Conservation (phyloP, 2,797 vertebrate species). For the Dicrostonyx torquatus region DNA sequence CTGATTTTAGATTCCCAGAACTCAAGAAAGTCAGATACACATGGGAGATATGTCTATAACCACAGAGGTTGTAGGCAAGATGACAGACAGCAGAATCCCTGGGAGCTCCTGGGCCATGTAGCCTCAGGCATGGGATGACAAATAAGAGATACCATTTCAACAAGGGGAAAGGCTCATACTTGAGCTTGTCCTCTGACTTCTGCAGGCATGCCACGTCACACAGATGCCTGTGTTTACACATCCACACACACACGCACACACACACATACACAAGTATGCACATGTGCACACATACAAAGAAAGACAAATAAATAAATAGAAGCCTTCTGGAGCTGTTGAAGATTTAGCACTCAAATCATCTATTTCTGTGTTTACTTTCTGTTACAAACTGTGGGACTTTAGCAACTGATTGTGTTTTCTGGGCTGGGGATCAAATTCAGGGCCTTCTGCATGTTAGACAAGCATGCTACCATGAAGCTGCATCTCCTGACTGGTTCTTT, state of each 20-base stretch:
- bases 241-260: no score
- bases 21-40: neutral
- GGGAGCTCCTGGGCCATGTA: neutral
- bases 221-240: neutral
- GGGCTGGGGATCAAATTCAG: neutral
- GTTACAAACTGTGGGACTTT: slow-evolving; percentile 26
- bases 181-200: neutral
- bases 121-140: neutral
- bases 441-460: neutral
- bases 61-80: neutral
- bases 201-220: neutral
- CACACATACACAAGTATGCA: no score
- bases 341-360: neutral
- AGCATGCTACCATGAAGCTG: neutral
- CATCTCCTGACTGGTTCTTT: neutral
- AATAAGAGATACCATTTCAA: neutral
- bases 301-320: neutral
- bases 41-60: neutral
- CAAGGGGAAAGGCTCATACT: neutral
- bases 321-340: neutral
- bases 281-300: neutral
- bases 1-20: neutral
- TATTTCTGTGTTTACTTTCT: slow-evolving; percentile 30
- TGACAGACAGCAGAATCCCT: neutral
- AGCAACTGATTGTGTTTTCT: neutral